Conservation (phyloP, 1,140 invertebrate species). For the Drosophila willistoni region DNA sequence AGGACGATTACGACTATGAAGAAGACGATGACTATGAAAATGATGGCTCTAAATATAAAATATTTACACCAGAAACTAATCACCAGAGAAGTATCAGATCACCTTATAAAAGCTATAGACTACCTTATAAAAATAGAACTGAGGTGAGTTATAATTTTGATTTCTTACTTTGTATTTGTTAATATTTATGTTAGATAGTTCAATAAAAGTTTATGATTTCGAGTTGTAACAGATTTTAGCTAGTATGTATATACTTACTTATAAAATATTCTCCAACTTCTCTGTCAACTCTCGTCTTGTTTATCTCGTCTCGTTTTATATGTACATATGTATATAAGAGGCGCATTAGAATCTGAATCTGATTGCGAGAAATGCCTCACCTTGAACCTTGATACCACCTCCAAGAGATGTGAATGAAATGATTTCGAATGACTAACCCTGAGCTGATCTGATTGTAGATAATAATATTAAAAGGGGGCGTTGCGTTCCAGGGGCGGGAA, state of each 20-base stretch:
- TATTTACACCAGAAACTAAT: background rate
- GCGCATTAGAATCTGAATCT: constrained; percentile 54
- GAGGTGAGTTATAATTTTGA: constrained; percentile 46
- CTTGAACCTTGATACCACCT: constrained; percentile 55
- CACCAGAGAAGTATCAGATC: constrained; percentile 50
- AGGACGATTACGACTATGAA: constrained; percentile 27
- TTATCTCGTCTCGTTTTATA: constrained; percentile 13
- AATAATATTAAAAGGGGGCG: constrained; percentile 3
- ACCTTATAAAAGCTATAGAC: constrained; percentile 10
- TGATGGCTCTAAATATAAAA: background rate
- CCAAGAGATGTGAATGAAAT: constrained; percentile 25
- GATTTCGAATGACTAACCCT: constrained; percentile 58
- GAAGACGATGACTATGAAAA: constrained; percentile 19
- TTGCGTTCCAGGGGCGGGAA: background rate
- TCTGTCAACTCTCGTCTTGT: constrained; percentile 19
- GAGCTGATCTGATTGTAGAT: constrained; percentile 34
- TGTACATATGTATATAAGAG: constrained; percentile 6
- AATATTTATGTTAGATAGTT: too few relatives aligned
- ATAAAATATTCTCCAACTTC: background rate
- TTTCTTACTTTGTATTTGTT: too few relatives aligned
- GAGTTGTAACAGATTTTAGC: too few relatives aligned
- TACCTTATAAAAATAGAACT: background rate
- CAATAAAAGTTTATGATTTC: too few relatives aligned
- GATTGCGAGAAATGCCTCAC: constrained; percentile 60
- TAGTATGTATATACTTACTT: too few relatives aligned